These are phyloP conservation scores for Brachyalestes nurse DNA, from an alignment of 2,797 vertebrate species.

Conservation along the genomic window DNA sequence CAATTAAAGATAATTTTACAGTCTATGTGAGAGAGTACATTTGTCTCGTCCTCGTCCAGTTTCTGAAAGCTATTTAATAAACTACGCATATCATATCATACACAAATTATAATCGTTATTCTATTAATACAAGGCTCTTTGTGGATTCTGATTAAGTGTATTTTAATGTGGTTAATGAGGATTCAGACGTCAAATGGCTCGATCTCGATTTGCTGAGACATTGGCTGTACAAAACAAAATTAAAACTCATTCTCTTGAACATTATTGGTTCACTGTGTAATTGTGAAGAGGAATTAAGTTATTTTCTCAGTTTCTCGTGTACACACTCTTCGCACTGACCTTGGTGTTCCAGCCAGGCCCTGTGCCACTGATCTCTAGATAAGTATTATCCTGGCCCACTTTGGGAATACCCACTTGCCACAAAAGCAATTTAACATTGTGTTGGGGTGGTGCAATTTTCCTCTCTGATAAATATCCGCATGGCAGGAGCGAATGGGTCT, in stretches of 20 bases:
- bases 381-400: slow-evolving; percentile 32
- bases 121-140: neutral
- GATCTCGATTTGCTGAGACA: too few species aligned
- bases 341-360: slow-evolving; percentile 21
- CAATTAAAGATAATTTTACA: slow-evolving; percentile 35
- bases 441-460: slow-evolving; percentile 53
- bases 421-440: slow-evolving; percentile 53
- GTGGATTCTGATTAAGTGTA: slow-evolving; percentile 3
- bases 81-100: neutral
- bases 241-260: neutral
- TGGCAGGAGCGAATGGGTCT: slow-evolving; percentile 54
- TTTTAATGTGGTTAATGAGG: slow-evolving; percentile 1
- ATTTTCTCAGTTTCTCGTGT: neutral
- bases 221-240: neutral
- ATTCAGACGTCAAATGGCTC: neutral
- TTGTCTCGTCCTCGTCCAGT: slow-evolving; percentile 28
- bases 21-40: slow-evolving; percentile 20
- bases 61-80: slow-evolving; percentile 35
- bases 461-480: slow-evolving; percentile 54
- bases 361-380: slow-evolving; percentile 36
- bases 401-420: slow-evolving; percentile 33
- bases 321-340: slow-evolving; percentile 20
- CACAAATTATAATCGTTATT: neutral
- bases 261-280: neutral
- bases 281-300: neutral